Evolutionary conservation across 2,888 invertebrate species (phyloP).

Genomic region (Calameuta filiformis): DNA sequence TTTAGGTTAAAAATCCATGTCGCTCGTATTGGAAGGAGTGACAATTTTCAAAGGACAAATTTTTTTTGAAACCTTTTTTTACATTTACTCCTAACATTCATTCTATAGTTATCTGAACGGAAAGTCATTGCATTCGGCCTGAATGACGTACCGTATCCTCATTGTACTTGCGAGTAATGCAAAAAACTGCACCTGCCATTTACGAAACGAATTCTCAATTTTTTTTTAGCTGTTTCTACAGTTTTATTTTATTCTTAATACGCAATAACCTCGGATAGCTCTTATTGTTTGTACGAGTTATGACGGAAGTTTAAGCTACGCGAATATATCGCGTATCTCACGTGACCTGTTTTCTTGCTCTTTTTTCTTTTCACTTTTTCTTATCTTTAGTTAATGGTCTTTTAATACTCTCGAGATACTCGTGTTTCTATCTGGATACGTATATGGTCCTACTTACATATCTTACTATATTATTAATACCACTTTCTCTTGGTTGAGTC

Average conservation of each 20-base stretch:
- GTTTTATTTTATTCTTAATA: not conserved
- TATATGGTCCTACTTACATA: not conserved
- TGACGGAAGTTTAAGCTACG: not conserved
- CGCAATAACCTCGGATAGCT: not conserved
- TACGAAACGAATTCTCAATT: not conserved
- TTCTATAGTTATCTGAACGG: not conserved
- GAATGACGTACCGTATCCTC: not conserved
- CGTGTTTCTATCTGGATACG: not conserved
- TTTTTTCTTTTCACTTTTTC: not conserved
- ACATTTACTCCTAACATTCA: not conserved
- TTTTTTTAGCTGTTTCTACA: not conserved
- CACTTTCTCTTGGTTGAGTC: slow-evolving; percentile 4
- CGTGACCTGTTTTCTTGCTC: not conserved
- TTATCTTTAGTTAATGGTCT: not conserved
- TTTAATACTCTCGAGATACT: not conserved
- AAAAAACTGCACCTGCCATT: not conserved
- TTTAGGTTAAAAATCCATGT: not conserved
- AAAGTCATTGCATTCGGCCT: not conserved
- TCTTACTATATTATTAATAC: not conserved
- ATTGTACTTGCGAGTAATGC: not conserved
- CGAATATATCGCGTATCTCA: not conserved
- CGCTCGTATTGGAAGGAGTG: not conserved
- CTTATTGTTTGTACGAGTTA: not conserved
- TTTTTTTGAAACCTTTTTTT: not conserved
- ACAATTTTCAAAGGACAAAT: not conserved